Evolutionary conservation across 2,888 invertebrate species (phyloP).

Genomic region (Ecliptopera silaceata): DNA sequence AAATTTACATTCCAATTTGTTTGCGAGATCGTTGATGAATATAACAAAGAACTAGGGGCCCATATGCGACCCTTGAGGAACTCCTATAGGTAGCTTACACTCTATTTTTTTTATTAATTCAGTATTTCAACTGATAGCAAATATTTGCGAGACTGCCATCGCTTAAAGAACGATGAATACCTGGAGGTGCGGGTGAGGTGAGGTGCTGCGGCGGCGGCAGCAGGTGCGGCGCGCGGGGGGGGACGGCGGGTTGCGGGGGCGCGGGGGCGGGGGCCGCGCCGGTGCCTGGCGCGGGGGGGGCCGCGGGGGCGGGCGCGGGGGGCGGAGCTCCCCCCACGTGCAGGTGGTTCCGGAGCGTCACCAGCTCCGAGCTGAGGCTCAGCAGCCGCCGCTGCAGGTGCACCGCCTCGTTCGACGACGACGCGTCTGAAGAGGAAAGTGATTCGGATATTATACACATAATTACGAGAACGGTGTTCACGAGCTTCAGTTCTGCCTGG

Average conservation of each 20-base stretch:
- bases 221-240: conserved; percentile 60
- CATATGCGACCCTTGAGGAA: too few species aligned
- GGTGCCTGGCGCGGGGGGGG: conserved; percentile 53
- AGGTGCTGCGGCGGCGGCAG: conserved; percentile 50
- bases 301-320: conserved; percentile 40
- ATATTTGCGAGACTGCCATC: too few species aligned
- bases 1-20: too few species aligned
- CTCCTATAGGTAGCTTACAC: too few species aligned
- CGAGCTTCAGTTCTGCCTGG: too few species aligned
- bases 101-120: too few species aligned
- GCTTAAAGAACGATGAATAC: conserved; percentile 32
- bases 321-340: conserved; percentile 84
- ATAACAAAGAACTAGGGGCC: too few species aligned
- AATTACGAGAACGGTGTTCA: too few species aligned
- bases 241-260: conserved; percentile 49
- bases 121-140: too few species aligned
- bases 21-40: too few species aligned
- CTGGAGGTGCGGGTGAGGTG: conserved; percentile 39
- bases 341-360: conserved; percentile 94
- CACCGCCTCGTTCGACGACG: conserved; percentile 96
- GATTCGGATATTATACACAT: background rate
- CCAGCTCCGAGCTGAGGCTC: conserved; percentile 95
- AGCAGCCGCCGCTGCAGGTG: conserved; percentile 95
- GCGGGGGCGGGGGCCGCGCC: conserved; percentile 51
- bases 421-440: conserved; percentile 88